Evolutionary conservation across 2,797 vertebrate genomes (phyloP).

Genomic region (Enteromius argenteus): DNA sequence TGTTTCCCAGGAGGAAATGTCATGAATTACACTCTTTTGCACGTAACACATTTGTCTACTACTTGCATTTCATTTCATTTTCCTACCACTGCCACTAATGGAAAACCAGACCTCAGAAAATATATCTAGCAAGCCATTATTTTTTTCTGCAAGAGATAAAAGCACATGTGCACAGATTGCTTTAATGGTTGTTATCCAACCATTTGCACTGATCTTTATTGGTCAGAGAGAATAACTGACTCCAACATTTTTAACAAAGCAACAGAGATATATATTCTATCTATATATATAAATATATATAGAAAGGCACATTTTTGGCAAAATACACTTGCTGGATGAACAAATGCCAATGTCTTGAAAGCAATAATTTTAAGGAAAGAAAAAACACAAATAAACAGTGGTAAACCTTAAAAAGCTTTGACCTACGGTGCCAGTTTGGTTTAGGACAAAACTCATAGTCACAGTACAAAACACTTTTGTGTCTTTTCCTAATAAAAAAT

Average conservation of each 20-base stretch:
- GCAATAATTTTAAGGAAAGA: constrained; percentile 50
- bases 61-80: neutral
- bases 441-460: constrained; percentile 58
- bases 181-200: constrained; percentile 28
- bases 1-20: neutral
- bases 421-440: constrained; percentile 69
- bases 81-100: neutral
- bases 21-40: neutral
- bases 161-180: constrained; percentile 12
- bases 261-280: constrained; percentile 80
- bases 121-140: neutral
- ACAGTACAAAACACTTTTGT: constrained; percentile 67
- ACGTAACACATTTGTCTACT: neutral
- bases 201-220: constrained; percentile 52
- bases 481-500: constrained; percentile 57
- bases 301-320: constrained; percentile 78
- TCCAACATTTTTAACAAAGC: constrained; percentile 66
- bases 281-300: constrained; percentile 59
- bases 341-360: constrained; percentile 59
- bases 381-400: constrained; percentile 56
- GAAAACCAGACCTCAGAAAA: neutral
- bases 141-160: constrained; percentile 18
- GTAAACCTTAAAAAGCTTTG: constrained; percentile 76
- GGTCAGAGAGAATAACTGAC: constrained; percentile 27
- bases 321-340: constrained; percentile 77